phyloP scores from a whole-genome alignment of 2,888 invertebrate genomes.

The Eumacrocentrus americanus region DNA sequence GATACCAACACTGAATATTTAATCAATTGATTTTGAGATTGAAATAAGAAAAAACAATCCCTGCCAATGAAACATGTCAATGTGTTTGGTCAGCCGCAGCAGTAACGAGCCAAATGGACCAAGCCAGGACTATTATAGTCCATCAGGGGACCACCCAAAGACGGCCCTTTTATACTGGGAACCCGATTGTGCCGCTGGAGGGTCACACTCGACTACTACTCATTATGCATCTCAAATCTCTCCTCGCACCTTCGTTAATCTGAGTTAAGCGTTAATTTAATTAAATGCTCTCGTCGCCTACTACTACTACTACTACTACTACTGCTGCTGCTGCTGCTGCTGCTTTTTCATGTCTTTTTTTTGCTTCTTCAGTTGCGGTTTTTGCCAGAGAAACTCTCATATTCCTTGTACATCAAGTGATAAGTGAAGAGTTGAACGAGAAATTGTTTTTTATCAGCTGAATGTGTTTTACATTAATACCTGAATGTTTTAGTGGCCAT shows the following conservation, averaged over 20 bases:
- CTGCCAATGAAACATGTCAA: neutral
- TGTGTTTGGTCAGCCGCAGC: conserved; percentile 26
- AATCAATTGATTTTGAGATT: no score
- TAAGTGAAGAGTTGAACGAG: no score
- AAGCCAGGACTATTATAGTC: conserved; percentile 26
- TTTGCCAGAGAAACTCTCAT: no score
- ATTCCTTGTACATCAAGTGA: no score
- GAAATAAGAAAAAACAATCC: neutral
- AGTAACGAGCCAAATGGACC: conserved; percentile 55
- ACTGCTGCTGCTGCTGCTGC: conserved; percentile 40
- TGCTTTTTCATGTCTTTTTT: conserved; percentile 28
- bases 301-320: no score
- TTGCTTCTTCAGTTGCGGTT: no score
- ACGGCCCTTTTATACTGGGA: conserved; percentile 46
- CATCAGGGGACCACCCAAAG: conserved; percentile 59
- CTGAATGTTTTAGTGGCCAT: conserved; percentile 59
- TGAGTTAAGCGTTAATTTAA: conserved; percentile 61
- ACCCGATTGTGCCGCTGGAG: conserved; percentile 34
- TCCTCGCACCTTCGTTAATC: conserved; percentile 60
- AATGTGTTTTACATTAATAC: conserved; percentile 62
- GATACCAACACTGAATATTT: no score
- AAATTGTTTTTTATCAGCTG: conserved; percentile 50
- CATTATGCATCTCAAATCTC: conserved; percentile 61
- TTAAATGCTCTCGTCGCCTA: conserved; percentile 57
- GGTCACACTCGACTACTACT: conserved; percentile 51